These are phyloP conservation scores for Dicyrtomina minuta DNA, from an alignment of 2,888 invertebrate species.

Conservation along the genomic window DNA sequence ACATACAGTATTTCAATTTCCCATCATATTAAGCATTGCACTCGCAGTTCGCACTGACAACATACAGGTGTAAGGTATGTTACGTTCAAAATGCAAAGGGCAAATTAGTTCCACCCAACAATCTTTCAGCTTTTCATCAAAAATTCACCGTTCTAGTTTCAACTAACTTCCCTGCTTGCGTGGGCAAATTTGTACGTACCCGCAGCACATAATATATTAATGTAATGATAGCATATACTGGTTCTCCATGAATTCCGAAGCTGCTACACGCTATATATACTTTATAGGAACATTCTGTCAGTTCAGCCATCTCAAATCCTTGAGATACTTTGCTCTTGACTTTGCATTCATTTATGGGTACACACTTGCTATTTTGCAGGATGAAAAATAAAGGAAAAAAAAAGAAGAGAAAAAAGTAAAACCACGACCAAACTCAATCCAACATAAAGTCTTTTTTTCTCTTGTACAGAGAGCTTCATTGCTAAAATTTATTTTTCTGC, in stretches of 20 bases:
- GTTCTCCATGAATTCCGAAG: neutral
- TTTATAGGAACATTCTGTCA: neutral
- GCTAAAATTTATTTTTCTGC: neutral
- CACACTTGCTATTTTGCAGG: neutral
- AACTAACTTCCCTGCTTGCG: no score
- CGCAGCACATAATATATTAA: no score
- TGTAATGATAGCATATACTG: no score
- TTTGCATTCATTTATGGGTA: no score
- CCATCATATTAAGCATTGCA: no score
- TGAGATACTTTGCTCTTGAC: neutral
- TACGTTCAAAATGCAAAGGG: neutral
- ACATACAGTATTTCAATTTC: no score
- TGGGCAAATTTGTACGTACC: no score
- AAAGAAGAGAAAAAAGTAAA: neutral
- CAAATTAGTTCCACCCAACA: constrained; percentile 30
- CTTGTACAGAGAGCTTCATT: neutral
- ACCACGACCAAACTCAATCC: neutral
- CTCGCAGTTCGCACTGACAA: no score
- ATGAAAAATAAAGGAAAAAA: neutral
- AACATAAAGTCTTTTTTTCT: neutral
- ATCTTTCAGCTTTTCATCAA: constrained; percentile 17
- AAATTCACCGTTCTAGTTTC: constrained; percentile 23
- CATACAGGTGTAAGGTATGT: no score
- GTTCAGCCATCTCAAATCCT: neutral
- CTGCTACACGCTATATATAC: neutral